phyloP scores from a whole-genome alignment of 2,113 vertebrate genomes.

The Menura novaehollandiae region DNA sequence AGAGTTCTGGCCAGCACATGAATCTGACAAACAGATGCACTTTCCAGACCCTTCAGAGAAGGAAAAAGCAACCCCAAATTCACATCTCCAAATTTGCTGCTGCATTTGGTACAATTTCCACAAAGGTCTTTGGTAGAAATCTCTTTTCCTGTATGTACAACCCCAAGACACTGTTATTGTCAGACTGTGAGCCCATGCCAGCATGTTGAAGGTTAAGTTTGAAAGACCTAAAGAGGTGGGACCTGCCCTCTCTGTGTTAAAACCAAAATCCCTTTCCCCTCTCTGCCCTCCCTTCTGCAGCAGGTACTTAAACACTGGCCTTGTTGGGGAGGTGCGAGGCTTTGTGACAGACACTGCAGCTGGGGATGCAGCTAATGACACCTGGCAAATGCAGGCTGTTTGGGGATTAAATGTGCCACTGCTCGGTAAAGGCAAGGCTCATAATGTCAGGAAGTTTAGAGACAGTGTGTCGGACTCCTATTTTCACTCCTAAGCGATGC shows the following conservation, averaged over 20 bases:
- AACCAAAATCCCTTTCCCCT: background rate
- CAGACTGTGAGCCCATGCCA: background rate
- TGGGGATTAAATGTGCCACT: background rate
- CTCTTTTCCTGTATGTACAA: accelerated
- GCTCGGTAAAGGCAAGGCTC: background rate
- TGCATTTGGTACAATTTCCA: background rate
- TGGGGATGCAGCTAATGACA: background rate
- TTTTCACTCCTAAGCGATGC: background rate
- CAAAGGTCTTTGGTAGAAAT: background rate
- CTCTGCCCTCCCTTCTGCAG: background rate
- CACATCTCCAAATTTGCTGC: background rate
- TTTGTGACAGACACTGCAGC: background rate
- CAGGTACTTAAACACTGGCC: background rate
- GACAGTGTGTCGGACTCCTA: accelerated
- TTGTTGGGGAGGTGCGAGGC: background rate
- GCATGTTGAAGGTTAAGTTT: background rate
- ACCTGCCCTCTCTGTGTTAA: background rate
- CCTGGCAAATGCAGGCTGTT: background rate
- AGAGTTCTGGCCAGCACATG: accelerated
- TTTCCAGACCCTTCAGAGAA: background rate
- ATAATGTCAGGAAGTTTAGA: background rate
- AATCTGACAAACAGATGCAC: background rate
- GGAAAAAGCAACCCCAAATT: background rate
- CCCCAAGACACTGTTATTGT: background rate
- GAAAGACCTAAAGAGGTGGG: background rate